Base-by-base conservation (phyloP, 2,113 vertebrate genomes). In the Ammospiza caudacuta region DNA sequence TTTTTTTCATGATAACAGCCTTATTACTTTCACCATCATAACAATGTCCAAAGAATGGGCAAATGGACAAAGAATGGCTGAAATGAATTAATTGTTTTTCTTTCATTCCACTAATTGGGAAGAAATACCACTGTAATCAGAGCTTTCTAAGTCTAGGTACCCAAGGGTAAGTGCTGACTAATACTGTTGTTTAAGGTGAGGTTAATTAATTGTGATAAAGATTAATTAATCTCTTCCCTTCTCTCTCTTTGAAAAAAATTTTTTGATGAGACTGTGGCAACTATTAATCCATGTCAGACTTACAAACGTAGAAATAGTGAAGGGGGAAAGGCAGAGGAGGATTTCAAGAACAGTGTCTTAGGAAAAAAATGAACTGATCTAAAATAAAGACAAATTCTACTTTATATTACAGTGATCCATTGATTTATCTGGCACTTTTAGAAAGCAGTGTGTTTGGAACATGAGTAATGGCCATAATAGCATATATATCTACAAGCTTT, bases 171-270 rank as follows among this genome's bases (percentile, higher is more conserved):
- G 35, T 80, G 23, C 25, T 94, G 49, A 91, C 90, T 95, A 88
- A 94, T 63, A 33, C 15, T 88, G 39, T 12, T 93, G 20, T 89
- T 90, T 88, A 94, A 93, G 24, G 8, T 72, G 64, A 92, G 46
- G 84, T 89, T 96, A 95, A 96, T 96, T 93, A 84, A 63, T 81
- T 83, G 9, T 88, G 68, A 90, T 86, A 83, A 87, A 81, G 47
- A 89, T 77, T 93, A 92, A 89, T 91, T 92, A 54, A 66, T 94
- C 16, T 92, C 25, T 93, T 18, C n/a, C 21, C 29, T 75, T 86
- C 41, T 70, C 37, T 67, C 39, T 75, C 33, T 63, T 63, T 62
- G 28, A 89, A 85, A 94, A 90, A 51, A 62, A 4, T 81, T 92
- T 91, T 75, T 72, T 92, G 35, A 87, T 88, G 58, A 91, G 87